These are phyloP conservation scores for Drosophila planitibia DNA, from an alignment of 2,888 invertebrate genomes.

Conservation along the genomic window DNA sequence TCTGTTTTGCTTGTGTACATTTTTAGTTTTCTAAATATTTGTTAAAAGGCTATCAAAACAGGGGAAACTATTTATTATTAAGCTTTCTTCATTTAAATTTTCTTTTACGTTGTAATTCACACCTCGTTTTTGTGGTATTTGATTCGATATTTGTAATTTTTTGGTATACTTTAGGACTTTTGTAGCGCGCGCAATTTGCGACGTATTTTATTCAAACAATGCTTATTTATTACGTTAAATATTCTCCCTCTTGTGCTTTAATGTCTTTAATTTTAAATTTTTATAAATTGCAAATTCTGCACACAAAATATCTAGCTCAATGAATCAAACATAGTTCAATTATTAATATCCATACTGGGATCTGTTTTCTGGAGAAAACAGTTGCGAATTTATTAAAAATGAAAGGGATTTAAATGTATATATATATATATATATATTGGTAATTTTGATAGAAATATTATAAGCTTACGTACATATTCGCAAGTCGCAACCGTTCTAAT, in stretches of 20 bases:
- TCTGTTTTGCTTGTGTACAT: neutral
- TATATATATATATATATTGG: neutral
- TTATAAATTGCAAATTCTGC: neutral
- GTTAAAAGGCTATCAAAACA: too few species aligned
- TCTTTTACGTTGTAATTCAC: neutral
- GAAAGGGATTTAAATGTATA: neutral
- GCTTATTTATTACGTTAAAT: slow-evolving; percentile 7
- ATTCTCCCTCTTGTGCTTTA: neutral
- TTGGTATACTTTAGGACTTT: slow-evolving; percentile 20
- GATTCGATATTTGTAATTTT: slow-evolving; percentile 6
- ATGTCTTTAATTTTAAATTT: neutral
- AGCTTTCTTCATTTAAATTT: neutral
- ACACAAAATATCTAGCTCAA: neutral
- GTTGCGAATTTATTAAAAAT: neutral
- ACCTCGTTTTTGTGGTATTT: neutral
- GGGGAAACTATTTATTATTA: too few species aligned
- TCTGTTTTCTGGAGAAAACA: neutral
- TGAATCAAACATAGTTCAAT: neutral
- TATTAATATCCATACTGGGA: neutral
- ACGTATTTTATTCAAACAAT: slow-evolving; percentile 24
- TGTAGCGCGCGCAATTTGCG: neutral
- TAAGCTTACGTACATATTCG: neutral
- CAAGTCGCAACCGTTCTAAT: neutral
- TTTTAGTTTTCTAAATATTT: neutral
- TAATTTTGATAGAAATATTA: neutral